Percentiles rank a stretch among this genome's conserved stretches.
These are phyloP conservation scores for Eucriotettix oculatus DNA, from an alignment of 2,888 invertebrate genomes.

Conservation along the genomic window DNA sequence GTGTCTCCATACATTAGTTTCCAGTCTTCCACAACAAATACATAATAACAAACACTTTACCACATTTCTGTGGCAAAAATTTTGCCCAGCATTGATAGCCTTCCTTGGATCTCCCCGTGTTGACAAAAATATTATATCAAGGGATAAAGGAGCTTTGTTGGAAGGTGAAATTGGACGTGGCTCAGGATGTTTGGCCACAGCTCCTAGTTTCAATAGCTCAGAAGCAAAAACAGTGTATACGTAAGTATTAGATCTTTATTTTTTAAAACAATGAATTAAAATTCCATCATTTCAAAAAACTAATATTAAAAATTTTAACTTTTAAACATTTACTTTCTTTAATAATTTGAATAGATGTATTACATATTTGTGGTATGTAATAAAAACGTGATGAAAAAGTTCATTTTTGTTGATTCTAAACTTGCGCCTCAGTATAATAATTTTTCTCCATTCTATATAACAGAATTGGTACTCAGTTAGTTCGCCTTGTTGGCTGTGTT, in stretches of 20 bases:
- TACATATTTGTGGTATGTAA: no score
- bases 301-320: no score
- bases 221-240: conserved; percentile 83
- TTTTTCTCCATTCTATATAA: background rate
- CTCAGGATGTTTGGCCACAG: conserved; percentile 50
- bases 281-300: no score
- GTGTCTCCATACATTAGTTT: conserved; percentile 69
- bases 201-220: conserved; percentile 61
- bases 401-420: no score
- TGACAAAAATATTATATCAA: conserved; percentile 57
- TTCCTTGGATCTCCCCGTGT: conserved; percentile 77
- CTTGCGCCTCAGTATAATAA: background rate
- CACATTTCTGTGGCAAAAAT: conserved; percentile 80
- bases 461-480: conserved; percentile 77
- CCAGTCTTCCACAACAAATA: conserved; percentile 65
- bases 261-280: no score
- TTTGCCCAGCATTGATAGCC: conserved; percentile 77
- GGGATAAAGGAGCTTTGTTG: conserved; percentile 13
- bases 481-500: conserved; percentile 74
- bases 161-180: conserved; percentile 40
- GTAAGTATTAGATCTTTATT: conserved; percentile 25
- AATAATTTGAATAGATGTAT: no score
- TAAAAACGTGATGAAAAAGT: no score
- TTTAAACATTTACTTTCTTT: no score
- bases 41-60: conserved; percentile 74